phyloP scores from a whole-genome alignment of 2,797 vertebrate genomes.

The Tarsius wallacei region DNA sequence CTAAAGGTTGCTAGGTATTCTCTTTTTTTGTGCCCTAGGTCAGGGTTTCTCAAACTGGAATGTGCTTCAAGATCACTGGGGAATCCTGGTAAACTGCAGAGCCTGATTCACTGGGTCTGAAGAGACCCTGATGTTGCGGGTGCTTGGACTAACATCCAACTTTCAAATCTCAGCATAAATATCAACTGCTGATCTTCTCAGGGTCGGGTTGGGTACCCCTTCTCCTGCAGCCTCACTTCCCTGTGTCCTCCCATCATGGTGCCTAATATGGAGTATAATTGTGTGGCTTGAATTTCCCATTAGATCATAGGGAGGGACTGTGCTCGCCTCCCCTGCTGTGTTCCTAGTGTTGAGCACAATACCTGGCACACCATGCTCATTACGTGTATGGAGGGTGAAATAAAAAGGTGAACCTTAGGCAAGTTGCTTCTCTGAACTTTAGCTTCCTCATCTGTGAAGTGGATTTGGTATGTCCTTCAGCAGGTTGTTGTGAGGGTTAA shows the following conservation, averaged over 20 bases:
- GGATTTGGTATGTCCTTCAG: background rate
- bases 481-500: background rate
- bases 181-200: background rate
- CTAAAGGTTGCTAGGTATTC: background rate
- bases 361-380: background rate
- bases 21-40: background rate
- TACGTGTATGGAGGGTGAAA: fast-evolving
- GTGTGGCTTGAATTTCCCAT: background rate
- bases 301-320: too few relatives aligned
- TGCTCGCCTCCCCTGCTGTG: fast-evolving
- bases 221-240: background rate
- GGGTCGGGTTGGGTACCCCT: background rate
- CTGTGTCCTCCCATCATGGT: background rate
- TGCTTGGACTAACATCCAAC: background rate
- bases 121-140: too few relatives aligned
- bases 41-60: background rate
- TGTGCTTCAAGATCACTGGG: background rate
- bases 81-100: background rate
- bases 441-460: background rate
- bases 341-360: background rate
- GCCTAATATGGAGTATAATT: fast-evolving
- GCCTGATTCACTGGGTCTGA: background rate
- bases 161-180: background rate
- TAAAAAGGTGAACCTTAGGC: background rate
- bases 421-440: background rate